phyloP scores from a whole-genome alignment of 2,797 vertebrate species.

The Anguilla pacifica region DNA sequence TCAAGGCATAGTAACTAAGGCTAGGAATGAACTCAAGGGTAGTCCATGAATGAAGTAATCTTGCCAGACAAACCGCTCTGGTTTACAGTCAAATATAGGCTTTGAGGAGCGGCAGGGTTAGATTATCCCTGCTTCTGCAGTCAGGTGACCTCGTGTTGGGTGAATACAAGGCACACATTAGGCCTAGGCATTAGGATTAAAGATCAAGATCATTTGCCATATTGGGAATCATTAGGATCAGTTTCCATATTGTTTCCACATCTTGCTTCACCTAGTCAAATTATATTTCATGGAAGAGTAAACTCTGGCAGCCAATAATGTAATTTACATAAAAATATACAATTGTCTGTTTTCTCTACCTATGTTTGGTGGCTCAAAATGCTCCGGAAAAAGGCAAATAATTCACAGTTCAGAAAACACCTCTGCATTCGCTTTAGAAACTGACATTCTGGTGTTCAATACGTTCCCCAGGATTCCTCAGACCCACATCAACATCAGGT shows the following conservation, averaged over 20 bases:
- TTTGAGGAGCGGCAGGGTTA: neutral
- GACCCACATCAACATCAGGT: neutral
- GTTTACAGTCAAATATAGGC: neutral
- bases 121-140: neutral
- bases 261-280: neutral
- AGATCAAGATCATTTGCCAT: too few relatives aligned
- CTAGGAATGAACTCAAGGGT: slow-evolving; percentile 9
- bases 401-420: neutral
- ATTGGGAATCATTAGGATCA: too few relatives aligned
- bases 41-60: neutral
- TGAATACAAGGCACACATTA: neutral
- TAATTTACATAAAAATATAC: neutral
- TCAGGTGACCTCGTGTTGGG: neutral
- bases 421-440: neutral
- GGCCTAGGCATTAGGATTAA: neutral
- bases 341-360: neutral
- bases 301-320: neutral
- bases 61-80: neutral
- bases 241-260: neutral
- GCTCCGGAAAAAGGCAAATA: neutral
- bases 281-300: neutral
- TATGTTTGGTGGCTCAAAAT: neutral
- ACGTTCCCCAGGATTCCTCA: neutral
- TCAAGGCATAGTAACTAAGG: neutral
- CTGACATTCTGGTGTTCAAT: neutral